Evolutionary conservation across 2,113 vertebrate species (phyloP), one percentile per base, ranked within the genome.

Genomic region (Indicator maculatus): DNA sequence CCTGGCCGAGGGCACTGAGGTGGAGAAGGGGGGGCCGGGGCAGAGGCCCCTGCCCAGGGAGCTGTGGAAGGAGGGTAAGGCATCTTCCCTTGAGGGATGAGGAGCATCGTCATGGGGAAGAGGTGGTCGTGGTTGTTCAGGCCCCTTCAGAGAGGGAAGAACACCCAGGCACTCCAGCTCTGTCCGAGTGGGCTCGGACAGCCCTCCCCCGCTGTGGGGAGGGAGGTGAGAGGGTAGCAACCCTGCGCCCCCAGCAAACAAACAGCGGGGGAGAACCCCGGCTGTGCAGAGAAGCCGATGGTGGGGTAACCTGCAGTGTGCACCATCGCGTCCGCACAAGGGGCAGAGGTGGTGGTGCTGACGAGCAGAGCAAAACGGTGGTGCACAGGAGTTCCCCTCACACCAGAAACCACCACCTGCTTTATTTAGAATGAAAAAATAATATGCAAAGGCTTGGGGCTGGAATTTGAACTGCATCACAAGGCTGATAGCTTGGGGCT

Each of bases 11-110:
- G 70, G 74, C 87, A 59, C 28, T 9, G 70, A 81, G 86, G 65
- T 78, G 78, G 8, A 45, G 86, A 80, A 47, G 83, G 85, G 73
- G 18, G 18, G 31, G 21, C n/a, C 36, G 75, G 79, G 65, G 80
- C 59, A 61, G 84, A 71, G 67, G 41, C 41, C 65, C 16, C 30
- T 75, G 63, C 12, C 50, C 19, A 3, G 63, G 41, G 38, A 38
- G 47, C 71, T 44, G 74, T 19, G 88, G 45, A 44, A 44, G 76
- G 44, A 80, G 80, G 89, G 91, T 78, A 21, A 66, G 27, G 56
- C 19, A 2, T 21, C 47, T 31, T 73, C n/a, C 11, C 45, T 2
- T 23, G 53, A 18, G 88, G 36, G 6, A 28, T 44, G 63, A 87
- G 70, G 50, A 79, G 30, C 44, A 19, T 38, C 55, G 69, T 56